Evolutionary conservation across 2,888 invertebrate genomes (phyloP), one percentile per base, ranked within the genome.

Genomic region (Volucella inanis): DNA sequence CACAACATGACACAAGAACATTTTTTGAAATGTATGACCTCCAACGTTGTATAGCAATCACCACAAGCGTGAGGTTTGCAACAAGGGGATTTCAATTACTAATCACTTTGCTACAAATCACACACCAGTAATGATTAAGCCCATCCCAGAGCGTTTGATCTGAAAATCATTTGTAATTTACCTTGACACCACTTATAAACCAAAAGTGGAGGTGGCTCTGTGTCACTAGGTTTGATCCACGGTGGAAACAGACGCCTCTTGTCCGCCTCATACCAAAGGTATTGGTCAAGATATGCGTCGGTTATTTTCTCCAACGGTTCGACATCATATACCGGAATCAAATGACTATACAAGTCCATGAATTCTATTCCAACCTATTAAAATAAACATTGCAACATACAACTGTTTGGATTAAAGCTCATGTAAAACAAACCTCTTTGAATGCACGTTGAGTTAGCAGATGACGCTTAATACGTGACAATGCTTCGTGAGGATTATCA

Each of bases 121-220:
- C 94, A 94, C 94, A 90, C 89, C 90, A 92, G 93, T 92, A 93
- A 90, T 90, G 89, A 57, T 88, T 89, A 76, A 0, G 9, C 4
- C 49, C 18, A 9, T 8, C 3, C 54, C 39, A 45, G 31, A 50
- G n/a, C 9, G 22, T 18, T 22, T 41, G 11, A 65, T 31, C 31
- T 31, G 31, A 49, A 52, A n/a, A 14, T n/a, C 10, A 14, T 67
- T n/a, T 11, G 31, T 10, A 15, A 59, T 50, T 71, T 90, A 96
- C 98, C 98, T 94, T 99, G 99, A 91, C 99, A 99, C 99, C 99
- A 99, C 91, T 99, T 99, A 93, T 99, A 99, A 3, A 98, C 97
- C 14, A 97, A 93, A 39, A 97, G 91, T 47, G 97, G 97, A 10
- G 97, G 99, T 0, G 99, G 99, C 92, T 99, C 99, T 0, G 98